Percentiles rank a stretch among this genome's conserved stretches.
Conservation (phyloP, 2,113 vertebrate genomes). For the Caranx ignobilis region DNA sequence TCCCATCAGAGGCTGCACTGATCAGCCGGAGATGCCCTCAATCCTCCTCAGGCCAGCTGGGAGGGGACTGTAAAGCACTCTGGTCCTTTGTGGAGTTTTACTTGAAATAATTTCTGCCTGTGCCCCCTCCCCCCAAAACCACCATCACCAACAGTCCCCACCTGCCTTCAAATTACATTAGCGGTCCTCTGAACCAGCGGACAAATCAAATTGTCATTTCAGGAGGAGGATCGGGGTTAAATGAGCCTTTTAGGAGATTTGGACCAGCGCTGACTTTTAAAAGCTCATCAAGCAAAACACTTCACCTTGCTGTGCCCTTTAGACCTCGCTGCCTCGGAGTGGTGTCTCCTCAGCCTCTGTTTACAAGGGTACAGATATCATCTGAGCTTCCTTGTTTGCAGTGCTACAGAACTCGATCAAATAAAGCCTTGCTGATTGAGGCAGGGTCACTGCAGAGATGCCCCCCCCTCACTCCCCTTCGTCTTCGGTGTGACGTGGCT, state of each 20-base stretch:
- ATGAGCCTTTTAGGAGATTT: slow-evolving; percentile 79
- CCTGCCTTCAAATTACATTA: slow-evolving; percentile 74
- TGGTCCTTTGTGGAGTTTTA: slow-evolving; percentile 47
- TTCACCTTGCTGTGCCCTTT: slow-evolving; percentile 78
- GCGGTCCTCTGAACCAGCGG: slow-evolving; percentile 71
- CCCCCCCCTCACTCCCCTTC: background rate
- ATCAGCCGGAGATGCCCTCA: slow-evolving; percentile 47
- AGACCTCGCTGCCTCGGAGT: slow-evolving; percentile 43
- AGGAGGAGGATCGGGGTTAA: slow-evolving; percentile 74
- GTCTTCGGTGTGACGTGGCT: slow-evolving; percentile 40
- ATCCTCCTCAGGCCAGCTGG: slow-evolving; percentile 9
- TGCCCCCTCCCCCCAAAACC: background rate
- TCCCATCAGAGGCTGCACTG: slow-evolving; percentile 40
- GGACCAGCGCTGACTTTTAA: slow-evolving; percentile 73
- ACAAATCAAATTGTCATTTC: slow-evolving; percentile 79
- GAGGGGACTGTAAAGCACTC: slow-evolving; percentile 52
- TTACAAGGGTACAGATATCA: slow-evolving; percentile 54
- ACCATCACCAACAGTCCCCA: slow-evolving; percentile 19
- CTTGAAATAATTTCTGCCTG: slow-evolving; percentile 60
- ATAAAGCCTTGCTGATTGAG: slow-evolving; percentile 59
- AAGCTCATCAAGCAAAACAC: slow-evolving; percentile 77
- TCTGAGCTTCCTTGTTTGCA: slow-evolving; percentile 50
- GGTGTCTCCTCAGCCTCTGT: slow-evolving; percentile 43
- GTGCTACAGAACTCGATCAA: slow-evolving; percentile 66
- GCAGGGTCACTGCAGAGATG: slow-evolving; percentile 52